A percentile compares a stretch with the other conserved stretches of the same genome.
phyloP scores from a whole-genome alignment of 2,113 vertebrate species.

The Ictalurus punctatus region DNA sequence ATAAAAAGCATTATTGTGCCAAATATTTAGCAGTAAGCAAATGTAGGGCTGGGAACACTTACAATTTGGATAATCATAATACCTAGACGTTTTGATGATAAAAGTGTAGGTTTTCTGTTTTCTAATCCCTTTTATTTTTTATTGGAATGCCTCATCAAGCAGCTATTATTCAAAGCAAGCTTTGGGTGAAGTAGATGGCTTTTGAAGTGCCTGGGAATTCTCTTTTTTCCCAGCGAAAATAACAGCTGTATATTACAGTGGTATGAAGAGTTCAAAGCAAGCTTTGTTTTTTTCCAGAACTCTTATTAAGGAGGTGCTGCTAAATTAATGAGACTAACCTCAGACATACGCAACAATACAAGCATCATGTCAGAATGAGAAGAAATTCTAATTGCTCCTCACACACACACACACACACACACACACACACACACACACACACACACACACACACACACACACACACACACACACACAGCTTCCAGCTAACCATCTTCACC shows the following conservation, averaged over 20 bases:
- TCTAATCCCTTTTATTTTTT: neutral
- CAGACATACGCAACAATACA: neutral
- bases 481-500: slow-evolving; percentile 7
- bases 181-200: neutral
- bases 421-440: slow-evolving; percentile 8
- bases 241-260: neutral
- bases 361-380: neutral
- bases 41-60: neutral
- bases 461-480: slow-evolving; percentile 3
- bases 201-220: neutral
- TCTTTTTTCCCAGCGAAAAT: neutral
- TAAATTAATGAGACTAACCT: neutral
- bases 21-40: neutral
- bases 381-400: neutral
- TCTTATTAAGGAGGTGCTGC: neutral
- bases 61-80: neutral
- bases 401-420: neutral
- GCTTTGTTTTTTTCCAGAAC: neutral
- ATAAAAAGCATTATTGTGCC: neutral
- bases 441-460: neutral
- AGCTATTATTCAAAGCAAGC: neutral
- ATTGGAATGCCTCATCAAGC: neutral
- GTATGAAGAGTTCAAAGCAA: neutral
- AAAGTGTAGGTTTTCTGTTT: neutral
- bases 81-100: neutral